Conservation (phyloP, 2,888 invertebrate species). For the Allacma fusca region DNA sequence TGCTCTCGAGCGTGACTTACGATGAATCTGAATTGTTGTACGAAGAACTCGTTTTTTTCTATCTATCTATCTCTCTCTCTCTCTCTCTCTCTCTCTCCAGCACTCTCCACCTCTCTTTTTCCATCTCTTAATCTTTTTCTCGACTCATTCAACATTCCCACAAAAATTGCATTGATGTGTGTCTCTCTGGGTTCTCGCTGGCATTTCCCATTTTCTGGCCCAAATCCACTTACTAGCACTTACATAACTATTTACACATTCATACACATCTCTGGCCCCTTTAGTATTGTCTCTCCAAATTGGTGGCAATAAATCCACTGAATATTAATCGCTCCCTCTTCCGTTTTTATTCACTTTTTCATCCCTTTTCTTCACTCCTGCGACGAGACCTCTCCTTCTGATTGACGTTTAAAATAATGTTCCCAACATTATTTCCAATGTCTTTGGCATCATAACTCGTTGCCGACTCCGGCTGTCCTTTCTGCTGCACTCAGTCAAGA, state of each 20-base stretch:
- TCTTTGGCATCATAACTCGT: neutral
- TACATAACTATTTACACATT: conserved; percentile 51
- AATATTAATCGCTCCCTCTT: conserved; percentile 46
- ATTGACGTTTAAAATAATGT: conserved; percentile 1
- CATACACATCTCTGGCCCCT: conserved; percentile 41
- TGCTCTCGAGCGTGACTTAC: conserved; percentile 60
- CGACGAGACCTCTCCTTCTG: neutral
- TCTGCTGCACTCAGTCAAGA: neutral
- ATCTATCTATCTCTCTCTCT: conserved; percentile 10
- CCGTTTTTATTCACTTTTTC: conserved; percentile 38
- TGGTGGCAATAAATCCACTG: conserved; percentile 51
- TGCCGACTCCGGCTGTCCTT: neutral
- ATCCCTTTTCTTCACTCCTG: neutral
- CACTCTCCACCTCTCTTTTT: conserved; percentile 40
- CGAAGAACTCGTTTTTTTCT: conserved; percentile 43
- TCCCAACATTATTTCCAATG: conserved; percentile 13
- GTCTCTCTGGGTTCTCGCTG: conserved; percentile 31
- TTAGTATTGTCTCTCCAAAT: conserved; percentile 44
- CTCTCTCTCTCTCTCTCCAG: conserved; percentile 2
- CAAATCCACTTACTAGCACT: conserved; percentile 48
- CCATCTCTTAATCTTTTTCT: conserved; percentile 39
- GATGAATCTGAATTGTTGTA: conserved; percentile 50
- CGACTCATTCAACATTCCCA: conserved; percentile 45
- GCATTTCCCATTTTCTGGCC: conserved; percentile 30
- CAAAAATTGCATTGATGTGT: conserved; percentile 48